phyloP scores from a whole-genome alignment of 2,797 vertebrate genomes.

The Chaetodon trifasciatus region DNA sequence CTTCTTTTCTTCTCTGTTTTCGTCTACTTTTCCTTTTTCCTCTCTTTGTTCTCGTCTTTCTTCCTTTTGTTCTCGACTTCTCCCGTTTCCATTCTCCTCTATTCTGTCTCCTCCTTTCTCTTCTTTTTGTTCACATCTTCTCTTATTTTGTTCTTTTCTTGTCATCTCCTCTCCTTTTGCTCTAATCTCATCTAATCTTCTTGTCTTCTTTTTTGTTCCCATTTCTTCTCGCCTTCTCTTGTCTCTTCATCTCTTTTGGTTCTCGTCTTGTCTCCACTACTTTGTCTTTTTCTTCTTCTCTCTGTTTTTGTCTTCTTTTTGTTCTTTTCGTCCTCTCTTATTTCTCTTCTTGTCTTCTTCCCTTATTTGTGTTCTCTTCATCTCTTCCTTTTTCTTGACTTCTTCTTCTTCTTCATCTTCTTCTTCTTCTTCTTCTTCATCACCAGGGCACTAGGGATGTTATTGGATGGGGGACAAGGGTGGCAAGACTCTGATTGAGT shows the following conservation, averaged over 20 bases:
- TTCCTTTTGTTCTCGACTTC: not conserved
- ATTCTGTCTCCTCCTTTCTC: not conserved
- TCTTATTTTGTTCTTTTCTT: not conserved
- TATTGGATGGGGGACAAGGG: slow-evolving; percentile 54
- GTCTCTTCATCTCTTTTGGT: not conserved
- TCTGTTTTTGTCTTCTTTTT: not conserved
- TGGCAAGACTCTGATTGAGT: slow-evolving; percentile 66
- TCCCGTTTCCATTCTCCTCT: not conserved
- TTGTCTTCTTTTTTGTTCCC: not conserved
- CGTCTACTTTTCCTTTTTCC: not conserved
- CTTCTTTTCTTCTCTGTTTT: not conserved
- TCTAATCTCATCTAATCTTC: not conserved
- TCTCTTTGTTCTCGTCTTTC: not conserved
- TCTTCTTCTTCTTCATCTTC: not conserved
- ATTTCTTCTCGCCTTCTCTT: not conserved
- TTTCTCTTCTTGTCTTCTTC: not conserved
- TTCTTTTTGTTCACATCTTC: not conserved
- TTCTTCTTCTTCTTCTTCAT: not conserved
- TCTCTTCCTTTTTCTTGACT: not conserved
- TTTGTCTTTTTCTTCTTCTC: not conserved
- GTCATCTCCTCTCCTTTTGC: not conserved
- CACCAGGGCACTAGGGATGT: slow-evolving; percentile 28
- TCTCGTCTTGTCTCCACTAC: not conserved
- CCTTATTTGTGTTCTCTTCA: not conserved
- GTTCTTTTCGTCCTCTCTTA: not conserved